Conservation (phyloP, 2,113 vertebrate species). For the Ammodramus savannarum region DNA sequence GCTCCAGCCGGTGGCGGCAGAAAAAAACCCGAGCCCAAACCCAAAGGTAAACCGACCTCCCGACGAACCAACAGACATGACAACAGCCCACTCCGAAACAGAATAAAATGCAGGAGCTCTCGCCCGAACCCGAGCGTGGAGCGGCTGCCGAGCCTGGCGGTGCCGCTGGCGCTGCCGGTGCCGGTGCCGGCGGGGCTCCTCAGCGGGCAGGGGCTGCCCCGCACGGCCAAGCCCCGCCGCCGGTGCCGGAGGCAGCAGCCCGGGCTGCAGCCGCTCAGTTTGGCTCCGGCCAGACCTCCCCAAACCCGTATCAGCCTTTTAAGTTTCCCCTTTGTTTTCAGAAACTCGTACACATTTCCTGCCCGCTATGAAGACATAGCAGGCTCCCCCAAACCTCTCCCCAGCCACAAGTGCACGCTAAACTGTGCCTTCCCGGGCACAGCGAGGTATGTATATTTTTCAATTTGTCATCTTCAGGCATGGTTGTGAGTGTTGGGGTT, state of each 20-base stretch:
- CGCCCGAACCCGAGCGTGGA: background rate
- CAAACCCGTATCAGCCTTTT: background rate
- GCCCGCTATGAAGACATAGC: constrained; percentile 2
- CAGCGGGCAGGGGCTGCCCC: background rate
- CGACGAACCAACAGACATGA: background rate
- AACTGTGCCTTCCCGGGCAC: background rate
- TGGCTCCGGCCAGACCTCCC: background rate
- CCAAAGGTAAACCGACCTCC: background rate
- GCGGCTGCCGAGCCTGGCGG: background rate
- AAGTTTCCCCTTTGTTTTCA: constrained; percentile 57
- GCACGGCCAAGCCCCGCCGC: background rate
- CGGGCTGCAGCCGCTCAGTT: background rate
- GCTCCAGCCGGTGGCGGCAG: background rate
- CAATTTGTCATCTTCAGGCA: background rate
- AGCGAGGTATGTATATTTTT: constrained; percentile 27
- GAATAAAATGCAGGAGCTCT: background rate
- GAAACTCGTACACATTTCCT: constrained; percentile 27
- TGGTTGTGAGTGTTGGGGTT: too few species aligned
- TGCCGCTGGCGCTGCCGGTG: background rate
- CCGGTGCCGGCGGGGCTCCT: background rate
- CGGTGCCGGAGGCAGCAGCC: background rate
- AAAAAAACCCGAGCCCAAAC: background rate
- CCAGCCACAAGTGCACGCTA: background rate
- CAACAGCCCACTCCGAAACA: background rate
- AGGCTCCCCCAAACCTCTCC: constrained; percentile 1